Conservation (phyloP, 2,113 vertebrate genomes). For the Callopanchax toddi region DNA sequence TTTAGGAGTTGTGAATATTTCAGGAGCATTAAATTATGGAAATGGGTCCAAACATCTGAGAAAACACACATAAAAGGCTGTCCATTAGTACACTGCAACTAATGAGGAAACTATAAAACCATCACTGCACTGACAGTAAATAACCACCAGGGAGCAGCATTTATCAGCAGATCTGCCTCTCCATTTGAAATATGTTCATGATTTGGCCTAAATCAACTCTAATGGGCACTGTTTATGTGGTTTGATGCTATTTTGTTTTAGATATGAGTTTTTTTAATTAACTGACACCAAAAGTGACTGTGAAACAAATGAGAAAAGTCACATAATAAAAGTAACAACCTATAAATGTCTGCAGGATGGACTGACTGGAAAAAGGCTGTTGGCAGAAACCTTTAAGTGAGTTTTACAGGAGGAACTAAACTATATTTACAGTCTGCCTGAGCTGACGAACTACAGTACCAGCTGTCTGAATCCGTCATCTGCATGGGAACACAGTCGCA, state of each 20-base stretch:
- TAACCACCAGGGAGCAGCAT: constrained; percentile 54
- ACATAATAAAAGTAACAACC: no score
- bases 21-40: constrained; percentile 84
- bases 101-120: not conserved
- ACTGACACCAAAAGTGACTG: no score
- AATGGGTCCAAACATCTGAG: constrained; percentile 88
- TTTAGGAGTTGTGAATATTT: constrained; percentile 82
- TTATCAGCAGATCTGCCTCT: not conserved
- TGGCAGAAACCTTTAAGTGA: constrained; percentile 45
- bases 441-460: no score
- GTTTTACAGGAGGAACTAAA: constrained; percentile 20
- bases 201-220: no score
- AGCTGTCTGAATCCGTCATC: no score
- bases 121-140: not conserved
- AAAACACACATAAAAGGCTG: constrained; percentile 10
- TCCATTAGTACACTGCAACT: not conserved
- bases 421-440: constrained; percentile 17
- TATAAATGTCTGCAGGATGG: no score
- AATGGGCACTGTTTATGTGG: no score
- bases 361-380: not conserved
- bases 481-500: no score
- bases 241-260: no score
- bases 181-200: no score
- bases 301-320: no score
- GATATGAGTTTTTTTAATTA: no score